Percentiles rank a stretch among this genome's conserved stretches.
These are phyloP conservation scores for Tiliacea aurago DNA, from an alignment of 2,888 invertebrate genomes.

Conservation along the genomic window DNA sequence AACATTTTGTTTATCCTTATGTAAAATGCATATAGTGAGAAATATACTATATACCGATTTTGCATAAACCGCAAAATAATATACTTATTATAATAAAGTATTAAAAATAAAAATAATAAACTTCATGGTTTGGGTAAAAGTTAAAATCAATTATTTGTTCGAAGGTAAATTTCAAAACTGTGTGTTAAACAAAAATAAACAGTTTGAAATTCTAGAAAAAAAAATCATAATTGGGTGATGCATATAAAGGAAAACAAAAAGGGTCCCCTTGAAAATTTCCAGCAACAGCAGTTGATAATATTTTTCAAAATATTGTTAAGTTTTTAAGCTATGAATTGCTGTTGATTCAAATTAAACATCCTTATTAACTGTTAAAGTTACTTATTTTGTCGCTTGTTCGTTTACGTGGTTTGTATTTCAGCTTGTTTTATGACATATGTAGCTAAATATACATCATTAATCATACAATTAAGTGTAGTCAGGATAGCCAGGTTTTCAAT, in stretches of 20 bases:
- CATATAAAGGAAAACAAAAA: constrained; percentile 16
- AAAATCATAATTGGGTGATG: not conserved
- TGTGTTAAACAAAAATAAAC: not conserved
- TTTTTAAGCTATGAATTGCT: constrained; percentile 87
- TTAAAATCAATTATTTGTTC: not conserved
- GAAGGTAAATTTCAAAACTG: not conserved
- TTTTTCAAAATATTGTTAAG: constrained; percentile 81
- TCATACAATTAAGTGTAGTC: constrained; percentile 88
- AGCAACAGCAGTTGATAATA: constrained; percentile 40
- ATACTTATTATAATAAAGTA: no score
- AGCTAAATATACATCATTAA: constrained; percentile 89
- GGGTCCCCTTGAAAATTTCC: not conserved
- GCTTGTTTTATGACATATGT: constrained; percentile 84
- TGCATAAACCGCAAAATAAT: not conserved
- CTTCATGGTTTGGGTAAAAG: not conserved
- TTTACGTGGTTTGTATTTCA: constrained; percentile 79
- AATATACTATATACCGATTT: not conserved
- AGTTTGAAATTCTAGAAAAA: not conserved
- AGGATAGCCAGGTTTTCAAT: constrained; percentile 91
- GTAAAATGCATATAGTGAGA: not conserved
- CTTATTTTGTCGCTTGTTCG: constrained; percentile 79
- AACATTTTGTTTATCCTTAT: not conserved
- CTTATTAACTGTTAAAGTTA: constrained; percentile 87
- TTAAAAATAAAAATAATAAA: no score
- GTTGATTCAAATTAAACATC: constrained; percentile 89